phyloP scores from a whole-genome alignment of 2,888 invertebrate genomes.

The Latrodectus hesperus region DNA sequence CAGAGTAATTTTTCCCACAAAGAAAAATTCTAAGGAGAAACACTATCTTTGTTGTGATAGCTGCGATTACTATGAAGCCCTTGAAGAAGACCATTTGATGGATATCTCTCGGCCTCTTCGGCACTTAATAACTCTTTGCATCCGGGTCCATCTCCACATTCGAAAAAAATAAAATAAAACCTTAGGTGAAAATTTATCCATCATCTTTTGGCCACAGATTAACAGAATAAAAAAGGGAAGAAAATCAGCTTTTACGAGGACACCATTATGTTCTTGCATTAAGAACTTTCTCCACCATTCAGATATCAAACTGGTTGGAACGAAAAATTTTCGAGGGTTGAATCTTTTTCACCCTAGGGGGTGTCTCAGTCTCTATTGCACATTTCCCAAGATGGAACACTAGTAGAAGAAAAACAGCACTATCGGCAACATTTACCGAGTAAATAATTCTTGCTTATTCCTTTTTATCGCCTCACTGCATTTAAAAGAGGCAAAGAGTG shows the following conservation, averaged over 20 bases:
- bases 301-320: not conserved
- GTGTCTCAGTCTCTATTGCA: not conserved
- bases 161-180: not conserved
- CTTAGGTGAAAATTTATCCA: slow-evolving; percentile 41
- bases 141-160: slow-evolving; percentile 52
- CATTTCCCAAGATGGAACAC: not conserved
- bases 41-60: not conserved
- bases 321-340: not conserved
- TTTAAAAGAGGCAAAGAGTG: not conserved
- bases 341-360: not conserved
- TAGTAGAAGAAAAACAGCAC: not conserved
- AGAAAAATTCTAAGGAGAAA: too few relatives aligned
- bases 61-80: not conserved
- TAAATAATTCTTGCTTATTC: not conserved
- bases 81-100: not conserved
- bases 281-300: not conserved
- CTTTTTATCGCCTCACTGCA: not conserved
- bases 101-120: not conserved
- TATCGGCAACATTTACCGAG: not conserved
- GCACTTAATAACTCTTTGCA: slow-evolving; percentile 28
- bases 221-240: not conserved
- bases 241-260: slow-evolving; percentile 10
- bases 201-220: slow-evolving; percentile 2
- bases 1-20: too few relatives aligned
- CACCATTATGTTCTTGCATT: not conserved